Conservation (phyloP, 2,797 vertebrate genomes). For the Acrossocheilus wenchowensis region DNA sequence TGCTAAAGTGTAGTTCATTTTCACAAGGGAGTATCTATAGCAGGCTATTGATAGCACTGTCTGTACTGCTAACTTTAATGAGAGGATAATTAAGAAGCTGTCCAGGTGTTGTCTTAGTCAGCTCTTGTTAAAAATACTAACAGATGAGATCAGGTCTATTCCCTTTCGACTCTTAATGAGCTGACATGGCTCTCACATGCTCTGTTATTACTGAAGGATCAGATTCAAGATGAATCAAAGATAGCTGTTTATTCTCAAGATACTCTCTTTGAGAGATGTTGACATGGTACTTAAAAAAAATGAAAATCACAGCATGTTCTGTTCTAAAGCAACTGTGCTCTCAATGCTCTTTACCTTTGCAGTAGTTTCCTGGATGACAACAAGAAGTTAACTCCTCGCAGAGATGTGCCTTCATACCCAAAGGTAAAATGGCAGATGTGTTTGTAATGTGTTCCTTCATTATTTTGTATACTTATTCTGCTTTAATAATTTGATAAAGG, state of each 20-base stretch:
- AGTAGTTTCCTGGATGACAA: slow-evolving; percentile 86
- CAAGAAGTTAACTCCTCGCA: slow-evolving; percentile 82
- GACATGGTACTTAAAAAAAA: not conserved
- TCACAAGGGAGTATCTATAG: not conserved
- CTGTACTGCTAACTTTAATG: slow-evolving; percentile 16
- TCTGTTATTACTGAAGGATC: slow-evolving; percentile 27
- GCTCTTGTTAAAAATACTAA: slow-evolving; percentile 44
- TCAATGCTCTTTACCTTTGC: slow-evolving; percentile 68
- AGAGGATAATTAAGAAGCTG: slow-evolving; percentile 19
- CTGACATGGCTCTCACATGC: slow-evolving; percentile 42
- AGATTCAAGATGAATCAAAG: slow-evolving; percentile 19
- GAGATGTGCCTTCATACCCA: slow-evolving; percentile 88
- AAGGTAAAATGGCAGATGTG: slow-evolving; percentile 79
- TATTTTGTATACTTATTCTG: not conserved
- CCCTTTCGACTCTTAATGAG: slow-evolving; percentile 33
- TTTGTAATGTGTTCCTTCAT: not conserved
- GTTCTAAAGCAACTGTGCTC: not conserved
- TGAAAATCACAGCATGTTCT: not conserved
- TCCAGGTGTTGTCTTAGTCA: slow-evolving; percentile 24
- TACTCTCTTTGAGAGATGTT: not conserved
- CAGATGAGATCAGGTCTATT: slow-evolving; percentile 18
- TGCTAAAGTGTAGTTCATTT: not conserved
- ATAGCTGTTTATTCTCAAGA: slow-evolving; percentile 13
- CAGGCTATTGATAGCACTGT: not conserved
- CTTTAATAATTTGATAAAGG: not conserved